Percentiles rank a stretch among this genome's conserved stretches.
Conservation (phyloP, 2,113 vertebrate genomes). For the Pollachius pollachius region DNA sequence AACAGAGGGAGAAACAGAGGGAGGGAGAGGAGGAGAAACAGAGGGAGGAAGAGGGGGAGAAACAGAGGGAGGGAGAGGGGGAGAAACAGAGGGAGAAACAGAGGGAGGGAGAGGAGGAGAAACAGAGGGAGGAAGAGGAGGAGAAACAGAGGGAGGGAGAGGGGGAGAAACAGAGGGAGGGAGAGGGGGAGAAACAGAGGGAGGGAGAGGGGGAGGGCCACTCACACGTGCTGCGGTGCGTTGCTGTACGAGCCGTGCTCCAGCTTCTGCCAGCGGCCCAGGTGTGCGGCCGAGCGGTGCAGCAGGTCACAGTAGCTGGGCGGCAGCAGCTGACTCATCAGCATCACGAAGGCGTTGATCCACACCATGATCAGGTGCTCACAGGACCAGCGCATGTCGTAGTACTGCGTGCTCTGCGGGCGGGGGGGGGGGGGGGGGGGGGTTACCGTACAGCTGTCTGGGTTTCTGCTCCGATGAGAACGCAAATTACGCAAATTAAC, state of each 20-base stretch:
- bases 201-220: constrained; percentile 20
- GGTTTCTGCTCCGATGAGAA: not conserved
- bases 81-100: no score
- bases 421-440: not conserved
- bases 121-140: no score
- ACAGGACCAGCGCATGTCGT: constrained; percentile 99
- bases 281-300: constrained; percentile 92
- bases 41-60: no score
- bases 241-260: constrained; percentile 97
- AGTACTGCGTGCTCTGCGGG: constrained; percentile 95
- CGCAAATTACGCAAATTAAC: not conserved
- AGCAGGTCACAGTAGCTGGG: constrained; percentile 96
- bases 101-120: no score
- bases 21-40: no score
- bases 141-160: no score
- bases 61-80: no score
- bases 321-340: constrained; percentile 93
- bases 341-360: constrained; percentile 99
- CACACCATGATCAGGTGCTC: constrained; percentile 99
- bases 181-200: no score
- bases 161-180: no score
- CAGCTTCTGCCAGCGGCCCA: constrained; percentile 97
- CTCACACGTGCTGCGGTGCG: constrained; percentile 95
- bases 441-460: no score
- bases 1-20: no score